Percentiles rank a stretch among this genome's conserved stretches.
These are phyloP conservation scores for Phalacrocorax pelagicus DNA, from an alignment of 2,113 vertebrate genomes.

Conservation along the genomic window DNA sequence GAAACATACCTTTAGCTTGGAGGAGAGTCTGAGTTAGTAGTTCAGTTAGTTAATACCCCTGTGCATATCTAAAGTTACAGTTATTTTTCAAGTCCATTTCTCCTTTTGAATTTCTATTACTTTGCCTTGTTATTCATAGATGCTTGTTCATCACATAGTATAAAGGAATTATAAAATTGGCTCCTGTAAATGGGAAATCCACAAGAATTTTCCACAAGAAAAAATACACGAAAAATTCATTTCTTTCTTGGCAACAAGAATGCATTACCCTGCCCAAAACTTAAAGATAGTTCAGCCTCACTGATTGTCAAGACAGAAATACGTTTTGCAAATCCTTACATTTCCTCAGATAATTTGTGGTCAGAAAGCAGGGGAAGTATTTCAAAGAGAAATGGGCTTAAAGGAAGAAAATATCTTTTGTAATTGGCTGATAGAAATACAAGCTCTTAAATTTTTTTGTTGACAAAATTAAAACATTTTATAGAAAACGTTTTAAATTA, in stretches of 20 bases:
- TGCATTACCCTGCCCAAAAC: not conserved
- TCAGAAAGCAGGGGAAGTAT: not conserved
- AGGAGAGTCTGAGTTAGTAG: not conserved
- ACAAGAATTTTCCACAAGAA: slow-evolving; percentile 19
- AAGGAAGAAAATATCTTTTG: not conserved
- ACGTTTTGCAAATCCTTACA: not conserved
- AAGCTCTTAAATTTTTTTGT: not conserved
- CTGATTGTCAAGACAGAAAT: not conserved
- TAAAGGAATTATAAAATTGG: slow-evolving; percentile 8
- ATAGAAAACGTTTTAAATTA: not conserved
- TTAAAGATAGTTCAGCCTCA: not conserved
- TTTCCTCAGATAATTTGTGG: not conserved
- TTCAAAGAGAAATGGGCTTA: not conserved
- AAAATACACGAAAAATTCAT: not conserved
- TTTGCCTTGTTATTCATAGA: slow-evolving; percentile 9
- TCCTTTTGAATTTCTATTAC: slow-evolving; percentile 31
- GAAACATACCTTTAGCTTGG: slow-evolving; percentile 35
- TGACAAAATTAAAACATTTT: not conserved
- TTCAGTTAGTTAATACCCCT: not conserved
- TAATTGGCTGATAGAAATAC: not conserved
- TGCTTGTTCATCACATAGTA: not conserved
- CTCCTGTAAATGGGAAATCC: slow-evolving; percentile 2
- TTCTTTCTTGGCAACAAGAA: slow-evolving; percentile 11
- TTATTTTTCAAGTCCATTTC: slow-evolving; percentile 15
- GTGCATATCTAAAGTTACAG: slow-evolving; percentile 21